Percentiles rank a stretch among this genome's conserved stretches.
Evolutionary conservation across 2,797 vertebrate species (phyloP).

Genomic region (Aphelocoma californica): DNA sequence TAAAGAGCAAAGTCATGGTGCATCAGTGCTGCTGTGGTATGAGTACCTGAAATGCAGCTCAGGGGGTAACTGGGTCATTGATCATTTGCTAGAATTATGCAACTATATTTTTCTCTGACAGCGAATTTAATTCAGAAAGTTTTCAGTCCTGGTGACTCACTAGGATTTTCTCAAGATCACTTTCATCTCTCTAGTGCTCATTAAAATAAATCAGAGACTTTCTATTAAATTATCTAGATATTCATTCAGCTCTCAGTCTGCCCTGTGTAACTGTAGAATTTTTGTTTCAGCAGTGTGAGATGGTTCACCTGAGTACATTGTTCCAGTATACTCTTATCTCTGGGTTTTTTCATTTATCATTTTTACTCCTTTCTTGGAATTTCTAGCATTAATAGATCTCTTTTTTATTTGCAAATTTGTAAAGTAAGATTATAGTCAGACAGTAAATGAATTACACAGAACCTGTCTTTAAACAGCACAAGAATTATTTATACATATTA

Average conservation of each 20-base stretch:
- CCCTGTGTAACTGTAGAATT: background rate
- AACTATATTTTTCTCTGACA: background rate
- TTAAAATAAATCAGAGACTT: background rate
- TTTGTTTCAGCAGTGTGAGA: background rate
- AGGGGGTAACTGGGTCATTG: background rate
- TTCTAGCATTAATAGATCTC: background rate
- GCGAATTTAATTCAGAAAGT: background rate
- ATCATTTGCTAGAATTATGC: background rate
- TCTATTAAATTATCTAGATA: background rate
- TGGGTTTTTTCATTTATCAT: background rate
- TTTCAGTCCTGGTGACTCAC: background rate
- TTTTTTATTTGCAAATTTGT: background rate
- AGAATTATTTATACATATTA: background rate
- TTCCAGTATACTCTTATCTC: background rate
- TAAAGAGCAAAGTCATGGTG: background rate
- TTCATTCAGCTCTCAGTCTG: background rate
- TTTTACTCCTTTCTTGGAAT: background rate
- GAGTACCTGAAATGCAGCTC: background rate
- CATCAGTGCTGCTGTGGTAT: background rate
- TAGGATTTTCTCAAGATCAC: background rate
- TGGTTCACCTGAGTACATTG: background rate
- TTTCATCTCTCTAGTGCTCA: background rate
- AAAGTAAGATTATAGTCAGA: background rate
- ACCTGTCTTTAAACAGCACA: background rate
- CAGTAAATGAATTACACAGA: background rate